A percentile compares a stretch with the other conserved stretches of the same genome.
Conservation (phyloP, 2,888 invertebrate genomes). For the Nemoura dubitans region DNA sequence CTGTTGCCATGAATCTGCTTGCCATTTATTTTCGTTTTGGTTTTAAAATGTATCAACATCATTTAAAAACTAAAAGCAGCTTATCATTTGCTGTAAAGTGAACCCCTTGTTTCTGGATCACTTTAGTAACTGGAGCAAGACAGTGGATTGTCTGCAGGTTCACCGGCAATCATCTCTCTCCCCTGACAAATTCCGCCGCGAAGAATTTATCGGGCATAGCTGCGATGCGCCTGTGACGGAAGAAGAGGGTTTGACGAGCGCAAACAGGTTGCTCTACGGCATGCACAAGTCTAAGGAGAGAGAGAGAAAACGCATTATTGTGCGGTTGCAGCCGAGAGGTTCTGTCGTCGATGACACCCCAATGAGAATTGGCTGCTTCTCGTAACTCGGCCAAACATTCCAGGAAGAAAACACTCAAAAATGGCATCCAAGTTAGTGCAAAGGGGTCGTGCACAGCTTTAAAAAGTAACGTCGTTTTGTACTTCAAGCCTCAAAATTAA, state of each 20-base stretch:
- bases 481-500: conserved; percentile 2
- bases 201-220: neutral
- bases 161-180: too few species aligned
- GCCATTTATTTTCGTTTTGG: too few species aligned
- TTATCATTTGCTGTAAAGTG: too few species aligned
- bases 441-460: conserved; percentile 47
- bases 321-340: neutral
- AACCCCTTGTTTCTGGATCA: too few species aligned
- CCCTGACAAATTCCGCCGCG: too few species aligned
- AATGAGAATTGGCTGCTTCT: neutral
- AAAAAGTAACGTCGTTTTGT: conserved; percentile 9
- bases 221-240: neutral
- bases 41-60: too few species aligned
- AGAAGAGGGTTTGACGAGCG: neutral
- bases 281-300: conserved; percentile 39
- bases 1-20: too few species aligned
- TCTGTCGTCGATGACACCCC: neutral
- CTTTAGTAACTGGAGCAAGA: too few species aligned
- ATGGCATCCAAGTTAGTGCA: conserved; percentile 34
- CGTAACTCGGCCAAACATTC: conserved; percentile 9
- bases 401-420: conserved; percentile 21
- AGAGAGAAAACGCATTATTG: conserved; percentile 33
- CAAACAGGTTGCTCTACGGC: conserved; percentile 13
- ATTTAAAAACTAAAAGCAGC: too few species aligned
- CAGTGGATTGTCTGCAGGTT: too few species aligned